phyloP scores from a whole-genome alignment of 2,797 vertebrate species.

The Thripadectes ignobilis region DNA sequence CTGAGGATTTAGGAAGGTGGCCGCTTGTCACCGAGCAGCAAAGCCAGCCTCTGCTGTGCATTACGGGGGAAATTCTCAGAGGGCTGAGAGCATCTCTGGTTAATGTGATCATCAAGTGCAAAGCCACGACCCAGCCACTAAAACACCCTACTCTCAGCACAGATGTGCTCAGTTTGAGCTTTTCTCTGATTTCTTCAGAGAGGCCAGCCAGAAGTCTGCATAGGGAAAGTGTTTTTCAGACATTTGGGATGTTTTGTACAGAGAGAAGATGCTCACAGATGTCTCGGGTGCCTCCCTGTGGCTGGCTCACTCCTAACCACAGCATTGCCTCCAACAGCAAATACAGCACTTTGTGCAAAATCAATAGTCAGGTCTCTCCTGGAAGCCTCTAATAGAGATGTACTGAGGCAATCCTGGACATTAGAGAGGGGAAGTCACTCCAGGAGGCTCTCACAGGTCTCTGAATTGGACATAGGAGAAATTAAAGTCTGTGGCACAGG shows the following conservation, averaged over 20 bases:
- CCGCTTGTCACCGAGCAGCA: not conserved
- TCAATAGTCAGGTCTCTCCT: not conserved
- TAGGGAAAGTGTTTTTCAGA: not conserved
- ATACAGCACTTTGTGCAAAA: not conserved
- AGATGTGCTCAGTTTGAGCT: not conserved
- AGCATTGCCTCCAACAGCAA: not conserved
- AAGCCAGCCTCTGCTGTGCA: not conserved
- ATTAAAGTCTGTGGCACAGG: not conserved
- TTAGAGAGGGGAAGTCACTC: not conserved
- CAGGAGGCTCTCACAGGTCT: not conserved
- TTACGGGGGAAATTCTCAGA: not conserved
- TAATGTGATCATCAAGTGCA: not conserved
- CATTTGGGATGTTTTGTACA: fast-evolving
- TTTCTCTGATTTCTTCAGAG: not conserved
- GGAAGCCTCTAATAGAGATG: not conserved
- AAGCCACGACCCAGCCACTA: not conserved
- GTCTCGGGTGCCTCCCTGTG: not conserved
- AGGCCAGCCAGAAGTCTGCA: not conserved
- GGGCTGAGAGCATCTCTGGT: not conserved
- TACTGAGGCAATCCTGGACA: not conserved
- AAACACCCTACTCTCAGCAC: not conserved
- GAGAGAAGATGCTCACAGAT: not conserved
- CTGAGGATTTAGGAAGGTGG: not conserved
- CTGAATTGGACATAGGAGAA: not conserved
- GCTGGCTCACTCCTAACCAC: not conserved